Base-by-base conservation (phyloP, 2,797 vertebrate genomes). In the Salarias fasciatus region DNA sequence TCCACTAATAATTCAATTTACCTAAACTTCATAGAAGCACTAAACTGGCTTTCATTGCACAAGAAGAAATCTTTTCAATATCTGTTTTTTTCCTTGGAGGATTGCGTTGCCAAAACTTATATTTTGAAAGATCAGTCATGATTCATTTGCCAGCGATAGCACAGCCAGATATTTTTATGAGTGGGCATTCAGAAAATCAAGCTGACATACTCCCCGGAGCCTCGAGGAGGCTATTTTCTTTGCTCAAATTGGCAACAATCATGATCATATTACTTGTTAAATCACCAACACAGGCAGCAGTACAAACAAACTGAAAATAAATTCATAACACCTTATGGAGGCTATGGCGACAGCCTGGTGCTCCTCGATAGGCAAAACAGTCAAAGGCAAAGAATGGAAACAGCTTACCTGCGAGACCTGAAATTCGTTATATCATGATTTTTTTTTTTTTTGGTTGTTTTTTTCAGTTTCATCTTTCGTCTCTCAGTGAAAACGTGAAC, bases 281-380 rank as follows among this genome's bases (percentile, higher is more conserved):
- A 46, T 29, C 44, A 46, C 18, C 10, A 11, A 18, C 13, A 36
- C 6, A 44, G 38, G 40, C 48, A 52, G 33, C 24, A 44, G 33
- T 30, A 45, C 24, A 53, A 37, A 44, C 15, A 36, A 53, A 45
- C 42, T 45, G 50, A 45, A 63, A 63, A 53, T 62, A 53, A 62
- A 44, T 62, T 0, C 41, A 44, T 2, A 45, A 53, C 41, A 37
- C 40, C 49, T 63, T 24, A 7, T 59, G 36, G 38, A 59, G 45
- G 36, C 35, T 28, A 48, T 12, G 36, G 13, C 41, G 45, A 41
- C 36, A 49, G 44, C 30, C 44, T 48, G 55, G 45, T 24, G 47
- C 35, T 29, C 9, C n/a, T 43, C 12, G 0, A 36, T 28, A 9
- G 29, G 55, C 36, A 58, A 58, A 58, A 37, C 12, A 57, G 18